These are phyloP conservation scores for Enteromius viviparus DNA, from an alignment of 2,797 vertebrate species.

Conservation along the genomic window DNA sequence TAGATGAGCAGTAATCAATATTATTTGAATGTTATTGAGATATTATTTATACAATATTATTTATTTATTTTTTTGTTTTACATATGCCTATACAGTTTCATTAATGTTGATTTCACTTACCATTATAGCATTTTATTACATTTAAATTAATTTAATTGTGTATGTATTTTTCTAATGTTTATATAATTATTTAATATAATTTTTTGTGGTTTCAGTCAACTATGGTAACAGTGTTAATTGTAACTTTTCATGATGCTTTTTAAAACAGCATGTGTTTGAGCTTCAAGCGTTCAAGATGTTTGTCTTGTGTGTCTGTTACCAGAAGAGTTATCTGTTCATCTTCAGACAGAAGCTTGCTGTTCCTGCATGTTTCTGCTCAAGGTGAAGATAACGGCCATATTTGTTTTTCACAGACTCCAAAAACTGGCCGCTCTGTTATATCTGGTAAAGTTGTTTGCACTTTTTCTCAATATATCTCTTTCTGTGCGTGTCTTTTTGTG, in stretches of 20 bases:
- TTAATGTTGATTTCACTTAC: not conserved
- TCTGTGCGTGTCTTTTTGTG: not conserved
- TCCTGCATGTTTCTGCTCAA: not conserved
- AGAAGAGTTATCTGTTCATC: not conserved
- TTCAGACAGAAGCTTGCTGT: not conserved
- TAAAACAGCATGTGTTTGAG: not conserved
- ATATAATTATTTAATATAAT: too few relatives aligned
- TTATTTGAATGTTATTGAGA: not conserved
- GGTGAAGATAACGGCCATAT: conserved; percentile 21
- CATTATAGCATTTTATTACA: not conserved
- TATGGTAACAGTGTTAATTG: not conserved
- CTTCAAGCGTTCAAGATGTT: not conserved
- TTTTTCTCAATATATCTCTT: not conserved
- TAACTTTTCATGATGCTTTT: not conserved
- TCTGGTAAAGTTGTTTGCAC: not conserved
- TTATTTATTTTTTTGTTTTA: not conserved
- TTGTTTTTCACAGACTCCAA: not conserved
- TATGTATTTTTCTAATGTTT: too few relatives aligned
- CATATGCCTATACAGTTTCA: not conserved
- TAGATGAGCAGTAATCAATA: not conserved
- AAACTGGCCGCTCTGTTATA: not conserved
- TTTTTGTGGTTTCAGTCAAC: too few relatives aligned
- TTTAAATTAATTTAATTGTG: too few relatives aligned
- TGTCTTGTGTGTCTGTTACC: not conserved
- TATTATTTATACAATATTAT: not conserved